These are phyloP conservation scores for Zygogramma bicolorata DNA, from an alignment of 2,888 invertebrate species.

Conservation along the genomic window DNA sequence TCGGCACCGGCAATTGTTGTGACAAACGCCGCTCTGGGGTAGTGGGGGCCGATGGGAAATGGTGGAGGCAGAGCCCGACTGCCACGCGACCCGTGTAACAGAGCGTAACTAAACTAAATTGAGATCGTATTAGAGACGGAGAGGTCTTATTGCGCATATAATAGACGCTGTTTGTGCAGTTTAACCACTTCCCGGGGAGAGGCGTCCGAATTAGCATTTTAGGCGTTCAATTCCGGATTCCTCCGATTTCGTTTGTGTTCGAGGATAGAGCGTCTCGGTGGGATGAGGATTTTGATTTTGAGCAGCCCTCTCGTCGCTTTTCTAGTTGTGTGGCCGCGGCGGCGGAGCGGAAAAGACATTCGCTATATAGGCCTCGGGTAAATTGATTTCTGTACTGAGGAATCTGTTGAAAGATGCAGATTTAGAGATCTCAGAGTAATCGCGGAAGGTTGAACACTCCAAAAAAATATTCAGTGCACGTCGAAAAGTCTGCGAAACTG, in stretches of 20 bases:
- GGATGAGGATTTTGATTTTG: slow-evolving; percentile 62
- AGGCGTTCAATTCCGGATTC: slow-evolving; percentile 63
- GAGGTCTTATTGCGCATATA: slow-evolving; percentile 69
- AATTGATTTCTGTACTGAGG: neutral
- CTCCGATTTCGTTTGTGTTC: slow-evolving; percentile 53
- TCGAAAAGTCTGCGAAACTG: too few relatives aligned
- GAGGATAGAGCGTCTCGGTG: slow-evolving; percentile 40
- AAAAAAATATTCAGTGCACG: too few relatives aligned
- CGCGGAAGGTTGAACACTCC: too few relatives aligned
- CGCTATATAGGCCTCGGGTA: neutral
- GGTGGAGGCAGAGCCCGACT: slow-evolving; percentile 64
- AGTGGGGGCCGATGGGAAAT: slow-evolving; percentile 61
- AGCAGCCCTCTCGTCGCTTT: slow-evolving; percentile 25
- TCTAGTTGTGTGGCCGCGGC: neutral
- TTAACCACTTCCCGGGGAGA: slow-evolving; percentile 67
- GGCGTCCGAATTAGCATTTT: slow-evolving; percentile 67
- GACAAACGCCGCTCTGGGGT: slow-evolving; percentile 49
- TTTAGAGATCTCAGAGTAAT: neutral
- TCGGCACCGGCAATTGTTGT: slow-evolving; percentile 45
- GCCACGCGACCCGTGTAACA: slow-evolving; percentile 69
- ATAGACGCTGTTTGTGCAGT: slow-evolving; percentile 69
- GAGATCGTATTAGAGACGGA: slow-evolving; percentile 69
- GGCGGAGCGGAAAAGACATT: neutral
- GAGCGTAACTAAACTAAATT: slow-evolving; percentile 70
- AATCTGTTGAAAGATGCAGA: neutral